Conservation (phyloP, 2,888 invertebrate species). For the Dysmachus trigonus region DNA sequence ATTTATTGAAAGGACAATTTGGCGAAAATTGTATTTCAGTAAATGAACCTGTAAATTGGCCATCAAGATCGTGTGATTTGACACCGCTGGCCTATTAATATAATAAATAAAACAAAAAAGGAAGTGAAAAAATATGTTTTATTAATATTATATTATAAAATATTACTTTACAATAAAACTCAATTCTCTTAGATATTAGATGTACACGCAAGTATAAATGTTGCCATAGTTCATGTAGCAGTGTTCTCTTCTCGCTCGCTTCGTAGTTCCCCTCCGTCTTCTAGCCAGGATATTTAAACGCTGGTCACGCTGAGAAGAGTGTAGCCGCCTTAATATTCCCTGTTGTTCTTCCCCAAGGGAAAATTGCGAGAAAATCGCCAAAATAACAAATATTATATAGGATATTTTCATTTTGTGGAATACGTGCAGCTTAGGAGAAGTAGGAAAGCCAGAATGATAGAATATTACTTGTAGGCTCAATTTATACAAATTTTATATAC, state of each 20-base stretch:
- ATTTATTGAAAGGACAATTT: no score
- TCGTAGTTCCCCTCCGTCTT: not conserved
- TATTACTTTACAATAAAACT: not conserved
- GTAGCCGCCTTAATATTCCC: not conserved
- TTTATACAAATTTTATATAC: not conserved
- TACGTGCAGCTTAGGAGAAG: not conserved
- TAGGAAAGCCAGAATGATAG: no score
- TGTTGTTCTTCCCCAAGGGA: not conserved
- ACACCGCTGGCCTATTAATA: no score
- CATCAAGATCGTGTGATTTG: no score
- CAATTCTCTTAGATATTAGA: not conserved
- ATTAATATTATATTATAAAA: no score
- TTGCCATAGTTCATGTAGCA: not conserved
- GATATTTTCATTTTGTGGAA: not conserved
- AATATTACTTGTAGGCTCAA: not conserved
- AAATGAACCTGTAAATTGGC: no score
- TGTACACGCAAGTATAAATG: not conserved
- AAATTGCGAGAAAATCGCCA: not conserved
- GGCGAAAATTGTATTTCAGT: no score
- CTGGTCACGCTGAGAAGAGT: not conserved
- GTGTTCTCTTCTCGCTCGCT: not conserved
- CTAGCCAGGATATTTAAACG: not conserved
- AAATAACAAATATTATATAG: not conserved
- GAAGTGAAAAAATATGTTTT: no score
- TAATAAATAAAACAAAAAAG: no score